A percentile compares a stretch with the other conserved stretches of the same genome.
These are phyloP conservation scores for Argyresthia albistria DNA, from an alignment of 2,888 invertebrate genomes.

Conservation along the genomic window DNA sequence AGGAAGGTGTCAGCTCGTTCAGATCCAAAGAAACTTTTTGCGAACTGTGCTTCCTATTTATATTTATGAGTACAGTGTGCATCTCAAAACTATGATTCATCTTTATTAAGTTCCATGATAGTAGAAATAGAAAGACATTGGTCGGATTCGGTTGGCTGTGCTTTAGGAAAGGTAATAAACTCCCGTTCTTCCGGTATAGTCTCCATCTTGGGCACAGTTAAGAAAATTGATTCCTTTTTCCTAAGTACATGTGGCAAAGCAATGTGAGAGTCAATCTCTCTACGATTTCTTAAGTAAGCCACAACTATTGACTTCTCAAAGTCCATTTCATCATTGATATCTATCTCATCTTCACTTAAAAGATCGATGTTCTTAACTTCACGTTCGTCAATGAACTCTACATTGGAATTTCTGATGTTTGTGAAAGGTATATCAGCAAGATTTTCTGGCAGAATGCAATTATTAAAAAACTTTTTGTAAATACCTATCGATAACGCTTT, in stretches of 20 bases:
- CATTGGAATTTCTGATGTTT: conserved; percentile 17
- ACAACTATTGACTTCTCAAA: conserved; percentile 32
- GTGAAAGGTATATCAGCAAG: conserved; percentile 28
- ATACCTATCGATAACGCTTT: background rate
- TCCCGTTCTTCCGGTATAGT: conserved; percentile 31
- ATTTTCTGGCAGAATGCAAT: conserved; percentile 18
- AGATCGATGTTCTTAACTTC: conserved; percentile 34
- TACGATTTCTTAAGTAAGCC: conserved; percentile 34
- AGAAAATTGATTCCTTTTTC: conserved; percentile 31
- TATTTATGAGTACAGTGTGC: no score
- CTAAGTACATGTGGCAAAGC: conserved; percentile 21
- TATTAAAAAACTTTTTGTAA: conserved; percentile 1
- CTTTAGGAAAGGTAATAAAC: no score
- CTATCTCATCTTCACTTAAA: conserved; percentile 32
- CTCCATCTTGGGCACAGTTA: conserved; percentile 42
- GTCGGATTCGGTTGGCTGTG: no score
- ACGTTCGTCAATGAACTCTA: conserved; percentile 22
- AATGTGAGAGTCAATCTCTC: conserved; percentile 17
- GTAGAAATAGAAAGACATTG: no score
- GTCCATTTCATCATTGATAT: conserved; percentile 15
- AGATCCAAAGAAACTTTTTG: no score
- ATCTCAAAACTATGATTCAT: no score
- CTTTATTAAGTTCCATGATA: no score
- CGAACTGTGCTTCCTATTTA: no score
- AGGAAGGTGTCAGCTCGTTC: no score